Conservation (phyloP, 2,797 vertebrate genomes). For the Galaxias olidus region DNA sequence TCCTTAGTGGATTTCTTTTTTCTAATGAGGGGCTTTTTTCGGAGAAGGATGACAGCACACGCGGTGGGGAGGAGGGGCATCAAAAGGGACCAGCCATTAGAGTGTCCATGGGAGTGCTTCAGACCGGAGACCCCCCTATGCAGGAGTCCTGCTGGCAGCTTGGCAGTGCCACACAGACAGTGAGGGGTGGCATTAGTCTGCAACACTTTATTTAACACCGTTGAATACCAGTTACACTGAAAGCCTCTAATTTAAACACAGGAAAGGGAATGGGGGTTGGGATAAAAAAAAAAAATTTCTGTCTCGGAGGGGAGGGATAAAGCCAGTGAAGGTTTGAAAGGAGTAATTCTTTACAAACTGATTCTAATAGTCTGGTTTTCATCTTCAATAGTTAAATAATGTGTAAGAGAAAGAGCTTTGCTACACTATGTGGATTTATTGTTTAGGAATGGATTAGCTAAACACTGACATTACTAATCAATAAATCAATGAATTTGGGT, state of each 20-base stretch:
- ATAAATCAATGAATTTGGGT: too few species aligned
- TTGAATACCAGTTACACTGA: slow-evolving; percentile 60
- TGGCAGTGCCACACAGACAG: slow-evolving; percentile 59
- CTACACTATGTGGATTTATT: too few species aligned
- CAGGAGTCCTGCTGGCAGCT: slow-evolving; percentile 60
- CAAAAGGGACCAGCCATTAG: slow-evolving; percentile 57
- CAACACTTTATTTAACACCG: slow-evolving; percentile 57
- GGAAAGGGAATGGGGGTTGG: slow-evolving; percentile 52
- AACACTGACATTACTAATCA: too few species aligned
- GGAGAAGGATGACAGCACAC: slow-evolving; percentile 69
- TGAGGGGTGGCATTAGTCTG: slow-evolving; percentile 68
- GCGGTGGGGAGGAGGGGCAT: slow-evolving; percentile 51
- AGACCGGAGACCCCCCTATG: slow-evolving; percentile 49
- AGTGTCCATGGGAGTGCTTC: slow-evolving; percentile 52
- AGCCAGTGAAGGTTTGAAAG: too few species aligned
- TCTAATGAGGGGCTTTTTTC: slow-evolving; percentile 75
- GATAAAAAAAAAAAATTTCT: slow-evolving; percentile 28
- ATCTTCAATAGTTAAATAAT: too few species aligned
- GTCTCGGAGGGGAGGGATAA: too few species aligned
- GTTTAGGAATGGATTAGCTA: too few species aligned
- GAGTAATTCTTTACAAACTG: too few species aligned
- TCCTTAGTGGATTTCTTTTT: slow-evolving; percentile 59
- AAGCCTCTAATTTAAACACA: slow-evolving; percentile 67
- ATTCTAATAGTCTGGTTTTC: too few species aligned
- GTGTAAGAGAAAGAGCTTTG: too few species aligned